Evolutionary conservation across 2,888 invertebrate genomes (phyloP), one percentile per base, ranked within the genome.

Genomic region (Thereva unica): DNA sequence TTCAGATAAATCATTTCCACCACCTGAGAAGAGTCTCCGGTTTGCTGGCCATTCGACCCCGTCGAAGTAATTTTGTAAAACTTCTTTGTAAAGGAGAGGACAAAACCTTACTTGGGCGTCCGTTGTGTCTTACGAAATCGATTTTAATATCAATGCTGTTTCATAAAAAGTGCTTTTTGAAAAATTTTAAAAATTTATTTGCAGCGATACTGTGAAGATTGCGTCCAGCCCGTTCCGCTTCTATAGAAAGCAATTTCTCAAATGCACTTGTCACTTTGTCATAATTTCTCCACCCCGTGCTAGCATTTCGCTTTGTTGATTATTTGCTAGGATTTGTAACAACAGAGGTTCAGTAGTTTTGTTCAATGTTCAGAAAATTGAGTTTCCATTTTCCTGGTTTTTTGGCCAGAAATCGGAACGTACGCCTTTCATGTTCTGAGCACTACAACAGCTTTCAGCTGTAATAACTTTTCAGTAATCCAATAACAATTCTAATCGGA

Each of bases 401-500:
- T 45, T 37, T 38, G 38, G 34, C 12, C 45, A 34, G 38, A 37
- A 12, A 37, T 47, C 49, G 5, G 47, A 37, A 45, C 23, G 40
- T 45, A 49, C 45, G 37, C 10, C 4, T 6, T 37, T 47, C 6
- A 34, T n/a, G 38, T 49, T 59, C 37, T 10, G 59, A n/a, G 47
- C 49, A 38, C 59, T 37, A 49, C 38, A 38, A 45, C 12, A 37
- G 59, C 38, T 64, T 53, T 50, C 23, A 59, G 38, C 59, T 65
- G 68, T 68, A 68, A 68, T 68, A 68, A 68, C 68, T 68, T 68
- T 68, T 59, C 65, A 59, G 47, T 68, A 68, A 68, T 68, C 68
- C 68, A 68, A 68, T 68, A 68, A 68, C 53, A 54, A 53, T 65
- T 64, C 59, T 56, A 53, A 65, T 61, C 68, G 57, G 65, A 68